Conservation (phyloP, 2,888 invertebrate species). For the Anarsia innoxiella region DNA sequence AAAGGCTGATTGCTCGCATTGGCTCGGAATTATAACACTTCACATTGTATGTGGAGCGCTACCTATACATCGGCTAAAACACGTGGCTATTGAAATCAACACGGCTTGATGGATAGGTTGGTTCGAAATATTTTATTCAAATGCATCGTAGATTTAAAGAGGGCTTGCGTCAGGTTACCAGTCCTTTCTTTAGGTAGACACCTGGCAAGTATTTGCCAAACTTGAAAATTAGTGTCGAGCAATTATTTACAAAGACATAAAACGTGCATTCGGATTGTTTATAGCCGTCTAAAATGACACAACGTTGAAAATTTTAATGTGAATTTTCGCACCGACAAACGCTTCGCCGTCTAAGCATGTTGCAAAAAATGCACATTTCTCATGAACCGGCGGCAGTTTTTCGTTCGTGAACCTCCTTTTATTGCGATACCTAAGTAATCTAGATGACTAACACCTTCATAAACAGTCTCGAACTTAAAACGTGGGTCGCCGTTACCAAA, state of each 20-base stretch:
- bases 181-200: not conserved
- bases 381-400: constrained; percentile 40
- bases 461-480: constrained; percentile 43
- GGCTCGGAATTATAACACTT: constrained; percentile 35
- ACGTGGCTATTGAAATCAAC: constrained; percentile 23
- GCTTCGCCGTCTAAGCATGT: constrained; percentile 45
- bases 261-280: constrained; percentile 52
- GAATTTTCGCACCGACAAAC: constrained; percentile 53
- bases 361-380: constrained; percentile 67
- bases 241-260: constrained; percentile 51
- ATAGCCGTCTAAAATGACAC: constrained; percentile 50
- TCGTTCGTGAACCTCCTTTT: constrained; percentile 56
- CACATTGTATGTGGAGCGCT: constrained; percentile 32
- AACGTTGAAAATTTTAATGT: constrained; percentile 52
- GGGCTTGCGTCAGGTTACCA: not conserved
- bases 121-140: constrained; percentile 1
- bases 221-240: constrained; percentile 14
- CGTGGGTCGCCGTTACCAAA: constrained; percentile 54
- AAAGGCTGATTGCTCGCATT: constrained; percentile 41
- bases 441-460: constrained; percentile 63
- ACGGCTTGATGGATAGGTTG: constrained; percentile 18
- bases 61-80: no score
- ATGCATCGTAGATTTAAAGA: no score
- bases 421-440: constrained; percentile 55
- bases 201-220: constrained; percentile 7